These are phyloP conservation scores for Apodemia mormo DNA, from an alignment of 2,888 invertebrate species.

Conservation along the genomic window DNA sequence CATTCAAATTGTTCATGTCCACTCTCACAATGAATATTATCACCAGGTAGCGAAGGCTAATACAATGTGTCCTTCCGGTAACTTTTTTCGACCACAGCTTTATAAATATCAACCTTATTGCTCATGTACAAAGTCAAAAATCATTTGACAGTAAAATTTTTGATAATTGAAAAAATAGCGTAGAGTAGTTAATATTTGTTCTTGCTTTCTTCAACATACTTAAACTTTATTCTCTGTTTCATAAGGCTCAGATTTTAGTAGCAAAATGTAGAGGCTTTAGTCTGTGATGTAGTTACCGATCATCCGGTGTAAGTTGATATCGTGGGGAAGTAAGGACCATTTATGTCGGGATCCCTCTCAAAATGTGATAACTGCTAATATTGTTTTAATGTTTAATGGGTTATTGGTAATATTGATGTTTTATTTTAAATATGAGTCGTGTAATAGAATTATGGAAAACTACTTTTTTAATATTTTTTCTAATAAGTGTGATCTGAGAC, in stretches of 20 bases:
- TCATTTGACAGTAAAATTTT: constrained; percentile 17
- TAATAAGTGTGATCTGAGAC: no score
- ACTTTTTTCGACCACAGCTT: constrained; percentile 44
- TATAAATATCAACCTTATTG: constrained; percentile 25
- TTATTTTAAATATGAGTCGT: no score
- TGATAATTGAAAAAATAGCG: constrained; percentile 36
- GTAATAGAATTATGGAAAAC: no score
- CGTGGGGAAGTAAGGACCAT: constrained; percentile 69
- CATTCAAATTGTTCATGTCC: constrained; percentile 60
- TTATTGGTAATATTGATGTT: constrained; percentile 12
- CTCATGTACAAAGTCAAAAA: constrained; percentile 17
- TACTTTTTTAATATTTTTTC: no score
- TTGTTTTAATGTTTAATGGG: constrained; percentile 19
- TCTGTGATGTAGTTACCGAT: constrained; percentile 59
- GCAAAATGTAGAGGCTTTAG: constrained; percentile 44
- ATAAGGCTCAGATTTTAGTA: constrained; percentile 35
- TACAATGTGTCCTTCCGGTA: constrained; percentile 76
- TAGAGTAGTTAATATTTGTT: constrained; percentile 38
- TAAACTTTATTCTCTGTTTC: constrained; percentile 25
- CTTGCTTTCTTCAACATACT: constrained; percentile 25
- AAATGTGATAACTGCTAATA: constrained; percentile 19
- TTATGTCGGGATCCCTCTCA: constrained; percentile 49
- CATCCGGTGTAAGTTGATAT: constrained; percentile 75
- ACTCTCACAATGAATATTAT: constrained; percentile 70
- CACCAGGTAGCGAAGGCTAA: constrained; percentile 75